phyloP scores from a whole-genome alignment of 2,888 invertebrate genomes.

The Periphyllus acericola region DNA sequence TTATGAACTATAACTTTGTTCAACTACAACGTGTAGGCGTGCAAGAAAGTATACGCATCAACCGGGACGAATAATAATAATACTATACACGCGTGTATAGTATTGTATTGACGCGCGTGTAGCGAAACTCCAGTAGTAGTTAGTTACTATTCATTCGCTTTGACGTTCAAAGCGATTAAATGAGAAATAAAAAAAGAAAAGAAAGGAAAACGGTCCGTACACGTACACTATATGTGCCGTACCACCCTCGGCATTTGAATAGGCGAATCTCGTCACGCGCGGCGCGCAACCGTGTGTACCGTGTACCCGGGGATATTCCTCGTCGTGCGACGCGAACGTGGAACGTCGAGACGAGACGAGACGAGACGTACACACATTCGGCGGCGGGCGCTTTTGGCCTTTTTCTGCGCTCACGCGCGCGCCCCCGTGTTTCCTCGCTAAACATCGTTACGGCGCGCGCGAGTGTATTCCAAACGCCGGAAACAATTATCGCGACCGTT shows the following conservation, averaged over 20 bases:
- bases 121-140: neutral
- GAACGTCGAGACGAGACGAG: neutral
- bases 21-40: too few species aligned
- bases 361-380: neutral
- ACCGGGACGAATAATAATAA: too few species aligned
- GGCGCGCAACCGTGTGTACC: neutral
- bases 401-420: neutral
- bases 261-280: neutral
- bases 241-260: constrained; percentile 11
- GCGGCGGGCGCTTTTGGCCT: neutral
- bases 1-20: too few species aligned
- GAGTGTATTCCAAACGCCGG: constrained; percentile 45
- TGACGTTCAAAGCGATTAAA: constrained; percentile 1
- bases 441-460: constrained; percentile 23
- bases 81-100: too few species aligned
- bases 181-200: neutral
- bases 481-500: constrained; percentile 60
- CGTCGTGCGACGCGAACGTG: neutral
- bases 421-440: constrained; percentile 43
- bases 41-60: too few species aligned
- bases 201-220: neutral
- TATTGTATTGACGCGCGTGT: neutral
- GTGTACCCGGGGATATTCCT: neutral
- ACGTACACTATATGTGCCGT: neutral
- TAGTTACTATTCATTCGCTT: neutral